Evolutionary conservation across 2,888 invertebrate genomes (phyloP).

Genomic region (Plebejus melissa): DNA sequence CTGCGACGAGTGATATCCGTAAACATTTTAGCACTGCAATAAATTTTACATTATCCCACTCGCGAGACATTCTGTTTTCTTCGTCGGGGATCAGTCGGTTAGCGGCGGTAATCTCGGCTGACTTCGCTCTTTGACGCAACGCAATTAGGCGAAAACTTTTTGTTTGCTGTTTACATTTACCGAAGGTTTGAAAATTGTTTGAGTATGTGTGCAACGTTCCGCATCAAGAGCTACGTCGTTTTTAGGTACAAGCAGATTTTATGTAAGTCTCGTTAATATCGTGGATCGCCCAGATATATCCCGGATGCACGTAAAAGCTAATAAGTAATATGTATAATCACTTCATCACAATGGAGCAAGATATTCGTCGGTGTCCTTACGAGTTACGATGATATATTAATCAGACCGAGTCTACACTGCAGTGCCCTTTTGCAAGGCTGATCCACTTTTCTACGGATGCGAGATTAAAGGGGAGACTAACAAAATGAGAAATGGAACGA

Average conservation of each 20-base stretch:
- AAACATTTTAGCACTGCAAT: conserved; percentile 78
- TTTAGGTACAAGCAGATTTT: neutral
- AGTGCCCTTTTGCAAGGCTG: conserved; percentile 74
- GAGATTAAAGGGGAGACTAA: conserved; percentile 78
- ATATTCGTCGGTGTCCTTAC: conserved; percentile 36
- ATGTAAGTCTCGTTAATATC: neutral
- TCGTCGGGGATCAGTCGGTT: conserved; percentile 75
- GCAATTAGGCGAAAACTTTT: conserved; percentile 52
- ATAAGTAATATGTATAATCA: neutral
- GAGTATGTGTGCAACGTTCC: neutral
- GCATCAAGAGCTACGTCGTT: neutral
- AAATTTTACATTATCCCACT: conserved; percentile 77
- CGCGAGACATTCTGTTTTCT: conserved; percentile 75
- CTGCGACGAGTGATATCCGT: conserved; percentile 67
- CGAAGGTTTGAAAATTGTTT: conserved; percentile 11
- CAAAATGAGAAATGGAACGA: conserved; percentile 79
- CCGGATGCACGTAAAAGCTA: neutral
- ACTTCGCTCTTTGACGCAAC: conserved; percentile 68
- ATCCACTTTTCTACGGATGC: conserved; percentile 78
- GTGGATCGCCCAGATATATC: neutral
- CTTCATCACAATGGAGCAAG: neutral
- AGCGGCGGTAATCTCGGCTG: conserved; percentile 73
- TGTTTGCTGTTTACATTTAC: conserved; percentile 23
- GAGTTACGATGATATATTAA: conserved; percentile 63
- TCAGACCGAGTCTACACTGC: conserved; percentile 70